Percentiles rank a stretch among this genome's conserved stretches.
Conservation (phyloP, 2,113 vertebrate species). For the Cyprinodon tularosa region DNA sequence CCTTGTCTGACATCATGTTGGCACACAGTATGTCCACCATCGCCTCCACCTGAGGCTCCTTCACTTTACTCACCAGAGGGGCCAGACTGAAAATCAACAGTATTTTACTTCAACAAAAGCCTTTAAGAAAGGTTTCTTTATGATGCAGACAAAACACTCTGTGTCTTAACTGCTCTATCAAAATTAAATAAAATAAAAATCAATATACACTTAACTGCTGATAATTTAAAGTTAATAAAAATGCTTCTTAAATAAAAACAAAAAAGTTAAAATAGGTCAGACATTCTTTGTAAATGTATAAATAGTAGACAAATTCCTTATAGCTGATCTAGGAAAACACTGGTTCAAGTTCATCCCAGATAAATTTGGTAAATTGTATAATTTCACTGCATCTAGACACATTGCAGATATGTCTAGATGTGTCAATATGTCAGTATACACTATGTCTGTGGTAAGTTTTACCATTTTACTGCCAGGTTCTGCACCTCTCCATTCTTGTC, state of each 20-base stretch:
- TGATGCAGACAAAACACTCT: background rate
- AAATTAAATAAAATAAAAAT: background rate
- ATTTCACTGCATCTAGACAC: background rate
- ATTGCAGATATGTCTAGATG: background rate
- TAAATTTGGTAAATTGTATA: background rate
- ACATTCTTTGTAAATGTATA: background rate
- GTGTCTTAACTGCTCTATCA: background rate
- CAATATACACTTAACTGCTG: background rate
- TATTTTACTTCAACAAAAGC: background rate
- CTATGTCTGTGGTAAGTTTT: constrained; percentile 32
- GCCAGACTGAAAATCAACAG: constrained; percentile 82
- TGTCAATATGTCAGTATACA: no score
- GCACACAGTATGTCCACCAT: constrained; percentile 92
- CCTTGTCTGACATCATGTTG: constrained; percentile 94
- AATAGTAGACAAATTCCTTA: background rate
- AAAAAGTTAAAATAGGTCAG: background rate
- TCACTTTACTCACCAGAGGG: constrained; percentile 93
- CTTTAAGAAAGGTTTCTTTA: background rate
- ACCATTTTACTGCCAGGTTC: constrained; percentile 96
- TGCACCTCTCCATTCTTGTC: constrained; percentile 97
- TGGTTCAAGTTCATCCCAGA: background rate
- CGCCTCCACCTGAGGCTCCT: constrained; percentile 94
- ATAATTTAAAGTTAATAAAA: background rate
- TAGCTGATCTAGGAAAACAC: background rate
- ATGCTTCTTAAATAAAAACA: background rate